A percentile compares a stretch with the other conserved stretches of the same genome.
phyloP scores from a whole-genome alignment of 2,888 invertebrate species.

The Idaea aversata region DNA sequence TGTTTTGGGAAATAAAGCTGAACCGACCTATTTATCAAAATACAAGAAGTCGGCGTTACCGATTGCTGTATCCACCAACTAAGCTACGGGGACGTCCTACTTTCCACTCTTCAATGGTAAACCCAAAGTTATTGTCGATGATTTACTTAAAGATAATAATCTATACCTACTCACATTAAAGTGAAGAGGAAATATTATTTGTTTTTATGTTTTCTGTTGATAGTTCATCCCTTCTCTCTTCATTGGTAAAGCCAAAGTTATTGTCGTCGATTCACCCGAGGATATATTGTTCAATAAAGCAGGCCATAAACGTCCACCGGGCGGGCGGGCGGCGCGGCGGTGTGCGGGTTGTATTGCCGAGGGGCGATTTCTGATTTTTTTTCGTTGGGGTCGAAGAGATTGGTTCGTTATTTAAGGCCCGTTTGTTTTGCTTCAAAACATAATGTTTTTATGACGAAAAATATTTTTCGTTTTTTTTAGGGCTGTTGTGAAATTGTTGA shows the following conservation, averaged over 20 bases:
- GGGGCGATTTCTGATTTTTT: constrained; percentile 43
- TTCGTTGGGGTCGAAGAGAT: constrained; percentile 10
- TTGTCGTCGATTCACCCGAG: constrained; percentile 15
- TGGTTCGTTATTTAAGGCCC: constrained; percentile 17
- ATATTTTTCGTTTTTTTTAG: background rate
- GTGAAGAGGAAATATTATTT: too few relatives aligned
- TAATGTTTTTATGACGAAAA: background rate
- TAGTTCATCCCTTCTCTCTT: background rate
- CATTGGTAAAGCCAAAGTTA: background rate
- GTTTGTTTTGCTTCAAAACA: constrained; percentile 5
- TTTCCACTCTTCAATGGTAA: too few relatives aligned
- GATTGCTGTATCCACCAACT: too few relatives aligned
- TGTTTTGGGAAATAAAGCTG: too few relatives aligned
- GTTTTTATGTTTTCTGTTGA: too few relatives aligned
- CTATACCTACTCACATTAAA: too few relatives aligned
- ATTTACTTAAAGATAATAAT: too few relatives aligned
- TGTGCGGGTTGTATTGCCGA: constrained; percentile 58
- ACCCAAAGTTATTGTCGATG: too few relatives aligned
- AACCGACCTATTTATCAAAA: too few relatives aligned
- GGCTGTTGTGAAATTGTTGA: background rate
- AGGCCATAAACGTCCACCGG: constrained; percentile 58
- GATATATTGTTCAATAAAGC: constrained; percentile 75
- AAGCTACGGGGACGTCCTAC: too few relatives aligned
- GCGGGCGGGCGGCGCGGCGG: constrained; percentile 24
- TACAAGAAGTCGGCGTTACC: too few relatives aligned